Evolutionary conservation across 2,113 vertebrate genomes (phyloP).

Genomic region (Castor canadensis): DNA sequence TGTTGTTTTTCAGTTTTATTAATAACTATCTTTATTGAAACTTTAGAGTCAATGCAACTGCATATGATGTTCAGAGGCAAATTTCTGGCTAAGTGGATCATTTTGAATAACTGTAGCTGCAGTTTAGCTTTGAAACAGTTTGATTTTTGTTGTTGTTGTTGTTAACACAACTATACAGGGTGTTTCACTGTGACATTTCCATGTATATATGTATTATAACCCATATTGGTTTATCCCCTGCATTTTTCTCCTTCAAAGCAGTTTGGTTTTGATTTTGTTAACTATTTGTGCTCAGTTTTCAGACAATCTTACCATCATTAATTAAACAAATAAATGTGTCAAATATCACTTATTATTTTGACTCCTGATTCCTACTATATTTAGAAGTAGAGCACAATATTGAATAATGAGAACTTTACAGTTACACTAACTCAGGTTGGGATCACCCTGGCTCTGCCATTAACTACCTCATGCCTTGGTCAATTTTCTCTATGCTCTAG

Average conservation of each 20-base stretch:
- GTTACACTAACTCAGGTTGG: not conserved
- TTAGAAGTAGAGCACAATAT: not conserved
- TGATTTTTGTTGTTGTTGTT: too few species aligned
- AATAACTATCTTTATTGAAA: not conserved
- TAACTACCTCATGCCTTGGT: not conserved
- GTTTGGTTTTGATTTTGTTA: not conserved
- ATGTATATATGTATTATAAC: too few species aligned
- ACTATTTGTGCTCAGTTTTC: slow-evolving; percentile 7
- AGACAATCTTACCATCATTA: not conserved
- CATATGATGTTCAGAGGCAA: not conserved
- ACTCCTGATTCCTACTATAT: not conserved
- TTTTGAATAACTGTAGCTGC: not conserved
- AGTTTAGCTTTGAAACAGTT: not conserved
- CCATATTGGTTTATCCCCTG: too few species aligned
- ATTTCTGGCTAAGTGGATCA: not conserved
- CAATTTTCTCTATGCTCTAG: not conserved
- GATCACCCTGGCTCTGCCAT: not conserved
- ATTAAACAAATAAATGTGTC: not conserved
- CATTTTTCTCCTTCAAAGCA: too few species aligned
- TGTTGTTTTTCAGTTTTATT: not conserved
- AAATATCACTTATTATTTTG: not conserved
- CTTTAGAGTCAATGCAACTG: not conserved
- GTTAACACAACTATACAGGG: too few species aligned
- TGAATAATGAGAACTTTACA: not conserved
- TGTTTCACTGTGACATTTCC: too few species aligned